Percentiles rank a stretch among this genome's conserved stretches.
Evolutionary conservation across 2,113 vertebrate species (phyloP).

Genomic region (Bufo bufo): DNA sequence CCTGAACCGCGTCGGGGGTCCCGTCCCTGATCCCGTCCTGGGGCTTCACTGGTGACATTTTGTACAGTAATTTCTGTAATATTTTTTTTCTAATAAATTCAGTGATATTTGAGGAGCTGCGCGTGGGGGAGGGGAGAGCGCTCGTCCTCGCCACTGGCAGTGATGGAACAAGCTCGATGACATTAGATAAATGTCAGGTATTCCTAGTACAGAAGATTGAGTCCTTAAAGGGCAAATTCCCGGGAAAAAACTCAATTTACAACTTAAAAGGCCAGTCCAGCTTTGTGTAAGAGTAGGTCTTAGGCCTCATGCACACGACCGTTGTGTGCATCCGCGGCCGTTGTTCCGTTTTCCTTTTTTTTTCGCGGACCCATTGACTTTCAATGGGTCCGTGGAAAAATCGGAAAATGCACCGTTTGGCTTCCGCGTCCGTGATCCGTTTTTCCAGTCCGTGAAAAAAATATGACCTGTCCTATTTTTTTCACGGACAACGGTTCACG

Average conservation of each 20-base stretch:
- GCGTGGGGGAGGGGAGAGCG: neutral
- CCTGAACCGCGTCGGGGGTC: too few species aligned
- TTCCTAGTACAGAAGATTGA: neutral
- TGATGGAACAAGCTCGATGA: neutral
- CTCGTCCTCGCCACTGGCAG: neutral
- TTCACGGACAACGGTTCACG: too few species aligned
- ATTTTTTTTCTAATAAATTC: neutral
- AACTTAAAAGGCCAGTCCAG: neutral
- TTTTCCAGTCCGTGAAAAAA: too few species aligned
- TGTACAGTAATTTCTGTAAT: neutral
- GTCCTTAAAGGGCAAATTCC: neutral
- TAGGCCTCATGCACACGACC: too few species aligned
- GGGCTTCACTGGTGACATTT: neutral
- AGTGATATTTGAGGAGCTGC: neutral
- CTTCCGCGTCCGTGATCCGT: too few species aligned
- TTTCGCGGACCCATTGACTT: too few species aligned
- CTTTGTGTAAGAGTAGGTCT: neutral
- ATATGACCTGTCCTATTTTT: too few species aligned
- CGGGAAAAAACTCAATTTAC: neutral
- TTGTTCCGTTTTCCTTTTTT: too few species aligned
- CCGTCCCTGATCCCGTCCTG: neutral
- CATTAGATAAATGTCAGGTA: neutral
- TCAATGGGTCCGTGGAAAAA: too few species aligned
- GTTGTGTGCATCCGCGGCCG: too few species aligned
- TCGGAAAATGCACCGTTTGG: too few species aligned